Evolutionary conservation across 2,888 invertebrate genomes (phyloP).

Genomic region (Eilema depressum): DNA sequence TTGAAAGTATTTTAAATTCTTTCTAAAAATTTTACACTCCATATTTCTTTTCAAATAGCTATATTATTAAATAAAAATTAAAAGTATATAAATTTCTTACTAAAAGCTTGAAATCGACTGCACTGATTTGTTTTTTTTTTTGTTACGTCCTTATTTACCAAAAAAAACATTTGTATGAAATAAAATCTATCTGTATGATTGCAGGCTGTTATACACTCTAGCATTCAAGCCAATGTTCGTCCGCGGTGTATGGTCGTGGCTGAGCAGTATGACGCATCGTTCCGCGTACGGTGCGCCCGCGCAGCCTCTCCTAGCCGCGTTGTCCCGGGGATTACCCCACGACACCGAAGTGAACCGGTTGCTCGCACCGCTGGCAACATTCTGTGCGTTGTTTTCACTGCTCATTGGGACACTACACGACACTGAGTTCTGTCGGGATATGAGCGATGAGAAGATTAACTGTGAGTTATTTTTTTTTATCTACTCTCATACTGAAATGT

Average conservation of each 20-base stretch:
- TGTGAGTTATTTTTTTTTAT: slow-evolving; percentile 62
- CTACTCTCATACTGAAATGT: too few species aligned
- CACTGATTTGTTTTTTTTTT: not conserved
- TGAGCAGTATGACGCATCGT: slow-evolving; percentile 77
- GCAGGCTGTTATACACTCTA: slow-evolving; percentile 91
- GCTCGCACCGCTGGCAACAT: slow-evolving; percentile 93
- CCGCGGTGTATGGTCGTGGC: slow-evolving; percentile 90
- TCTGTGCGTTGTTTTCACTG: slow-evolving; percentile 93
- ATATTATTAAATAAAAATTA: too few species aligned
- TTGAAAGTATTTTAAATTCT: too few species aligned
- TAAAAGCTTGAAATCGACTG: too few species aligned
- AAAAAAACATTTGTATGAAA: not conserved
- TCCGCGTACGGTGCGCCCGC: slow-evolving; percentile 79
- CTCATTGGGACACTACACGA: slow-evolving; percentile 94
- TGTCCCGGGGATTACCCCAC: slow-evolving; percentile 89
- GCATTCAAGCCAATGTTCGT: slow-evolving; percentile 93
- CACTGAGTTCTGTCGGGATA: slow-evolving; percentile 90
- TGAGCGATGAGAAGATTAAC: slow-evolving; percentile 78
- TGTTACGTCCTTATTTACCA: not conserved
- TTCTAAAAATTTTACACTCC: too few species aligned
- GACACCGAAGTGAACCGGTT: slow-evolving; percentile 89
- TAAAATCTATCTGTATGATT: slow-evolving; percentile 24
- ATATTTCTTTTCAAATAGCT: too few species aligned
- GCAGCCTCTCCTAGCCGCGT: slow-evolving; percentile 88
- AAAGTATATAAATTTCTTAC: too few species aligned